A percentile compares a stretch with the other conserved stretches of the same genome.
phyloP scores from a whole-genome alignment of 2,797 vertebrate genomes.

The Pangasius krempfi region DNA sequence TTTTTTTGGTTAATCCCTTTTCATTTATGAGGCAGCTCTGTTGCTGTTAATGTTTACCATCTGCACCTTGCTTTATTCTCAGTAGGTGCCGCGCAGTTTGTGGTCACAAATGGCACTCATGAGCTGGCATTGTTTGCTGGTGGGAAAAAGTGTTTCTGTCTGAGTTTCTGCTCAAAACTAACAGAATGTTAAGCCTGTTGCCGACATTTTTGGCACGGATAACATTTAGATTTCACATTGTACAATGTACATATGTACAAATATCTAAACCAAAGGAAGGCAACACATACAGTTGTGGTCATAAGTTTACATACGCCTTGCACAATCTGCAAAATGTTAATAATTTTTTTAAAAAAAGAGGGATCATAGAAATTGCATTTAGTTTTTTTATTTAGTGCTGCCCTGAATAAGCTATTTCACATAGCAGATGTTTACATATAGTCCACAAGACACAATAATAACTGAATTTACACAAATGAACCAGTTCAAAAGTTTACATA shows the following conservation, averaged over 20 bases:
- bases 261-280: not conserved
- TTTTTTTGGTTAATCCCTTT: constrained; percentile 44
- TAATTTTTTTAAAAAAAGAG: too few relatives aligned
- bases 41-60: constrained; percentile 70
- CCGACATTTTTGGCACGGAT: constrained; percentile 21
- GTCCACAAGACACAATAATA: too few relatives aligned
- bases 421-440: too few relatives aligned
- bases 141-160: constrained; percentile 56
- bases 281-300: not conserved
- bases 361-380: too few relatives aligned
- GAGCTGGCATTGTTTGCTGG: constrained; percentile 44
- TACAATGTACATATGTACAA: not conserved
- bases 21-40: constrained; percentile 60
- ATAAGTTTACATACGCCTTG: too few relatives aligned
- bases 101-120: constrained; percentile 44
- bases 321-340: too few relatives aligned
- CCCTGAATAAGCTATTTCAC: too few relatives aligned
- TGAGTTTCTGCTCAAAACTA: constrained; percentile 47
- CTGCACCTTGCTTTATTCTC: constrained; percentile 56
- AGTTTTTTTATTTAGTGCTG: too few relatives aligned
- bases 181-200: constrained; percentile 39
- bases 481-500: too few relatives aligned
- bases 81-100: constrained; percentile 51
- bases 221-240: constrained; percentile 20
- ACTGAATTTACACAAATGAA: too few relatives aligned